Evolutionary conservation across 2,888 invertebrate species (phyloP), one percentile per base, ranked within the genome.

Genomic region (Oasisia sp.): DNA sequence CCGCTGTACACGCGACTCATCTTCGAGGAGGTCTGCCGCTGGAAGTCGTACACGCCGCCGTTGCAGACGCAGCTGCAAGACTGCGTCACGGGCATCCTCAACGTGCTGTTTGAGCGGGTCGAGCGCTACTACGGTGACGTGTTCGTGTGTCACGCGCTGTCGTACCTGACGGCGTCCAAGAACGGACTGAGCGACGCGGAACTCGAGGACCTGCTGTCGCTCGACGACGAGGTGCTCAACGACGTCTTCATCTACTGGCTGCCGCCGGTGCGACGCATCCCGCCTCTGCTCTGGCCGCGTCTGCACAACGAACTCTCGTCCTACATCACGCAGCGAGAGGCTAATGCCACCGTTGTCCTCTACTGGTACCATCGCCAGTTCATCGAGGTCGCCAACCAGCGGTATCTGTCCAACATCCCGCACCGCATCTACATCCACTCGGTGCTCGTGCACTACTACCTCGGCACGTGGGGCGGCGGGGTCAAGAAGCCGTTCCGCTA

Each of bases 381-480:
- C 93, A 93, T 94, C 91, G 91, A 92, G 44, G 94, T 94, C 1
- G 93, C 94, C 45, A 91, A 92, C n/a, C 92, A 94, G 74, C 91
- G 94, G 7, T 94, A 94, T 91, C 93, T 94, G 38, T 93, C 92
- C 0, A 90, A 93, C 32, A 44, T 44, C 27, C 91, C 45, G 4
- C 93, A 93, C 90, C 91, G 92, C 89, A 50, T 92, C 50, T 93
- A 93, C 89, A 93, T 95, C 56, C 95, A 95, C 93, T 93, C 94
- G 4, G 94, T 93, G 32, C 94, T 96, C 38, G 94, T 95, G 12
- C 95, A 96, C 92, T 96, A 95, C 93, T 96, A 94, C 93, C 93
- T 95, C 5, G 95, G 96, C 5, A 94, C 93, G 45, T 96, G 95
- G 95, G 94, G 95, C 38, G 95, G 95, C 0, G 94, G 94, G 0